Evolutionary conservation across 2,888 invertebrate genomes (phyloP), one percentile per base, ranked within the genome.

Genomic region (Salpingus planirostris): DNA sequence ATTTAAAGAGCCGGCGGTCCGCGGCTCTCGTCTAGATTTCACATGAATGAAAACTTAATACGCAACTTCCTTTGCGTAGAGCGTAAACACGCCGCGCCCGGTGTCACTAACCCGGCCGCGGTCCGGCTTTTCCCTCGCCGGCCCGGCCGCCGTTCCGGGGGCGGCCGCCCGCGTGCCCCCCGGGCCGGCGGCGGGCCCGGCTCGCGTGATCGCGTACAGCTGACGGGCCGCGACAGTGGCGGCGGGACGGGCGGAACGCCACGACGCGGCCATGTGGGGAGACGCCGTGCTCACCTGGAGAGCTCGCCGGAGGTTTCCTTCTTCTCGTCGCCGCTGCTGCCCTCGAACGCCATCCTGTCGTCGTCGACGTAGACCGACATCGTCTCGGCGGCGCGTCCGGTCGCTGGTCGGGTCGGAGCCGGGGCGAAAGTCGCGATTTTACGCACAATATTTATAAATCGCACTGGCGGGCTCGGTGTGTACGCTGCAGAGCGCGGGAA

Each of bases 281-380:
- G 37, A 43, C 18, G 8, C 24, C 33, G 27, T 35, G 39, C 66
- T 62, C 63, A 70, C 69, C 69, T 68, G 59, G 65, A 63, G 44
- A 66, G 57, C 52, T 62, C 63, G 36, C 62, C 65, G 43, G 65
- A 57, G 50, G 66, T 59, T n/a, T 32, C 29, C 50, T 72, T 72
- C 50, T 68, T 67, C 52, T 64, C 67, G 50, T 70, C 69, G 55
- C 68, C 68, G 50, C 66, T 66, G 60, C 67, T 67, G 52, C 69
- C 69, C 47, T 71, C 67, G 57, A 68, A 64, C 58, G 69, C 64
- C 49, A 68, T 61, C 54, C 67, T 66, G 50, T 70, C 70, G 47
- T 64, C 65, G 52, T 59, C 61, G 52, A 59, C 64, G 64, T 69
- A 69, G 62, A 70, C 66, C 61, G 72, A 73, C 72, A 73, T 73